Evolutionary conservation across 2,797 vertebrate genomes (phyloP), one percentile per base, ranked within the genome.

Genomic region (Pseudochaenichthys georgianus): DNA sequence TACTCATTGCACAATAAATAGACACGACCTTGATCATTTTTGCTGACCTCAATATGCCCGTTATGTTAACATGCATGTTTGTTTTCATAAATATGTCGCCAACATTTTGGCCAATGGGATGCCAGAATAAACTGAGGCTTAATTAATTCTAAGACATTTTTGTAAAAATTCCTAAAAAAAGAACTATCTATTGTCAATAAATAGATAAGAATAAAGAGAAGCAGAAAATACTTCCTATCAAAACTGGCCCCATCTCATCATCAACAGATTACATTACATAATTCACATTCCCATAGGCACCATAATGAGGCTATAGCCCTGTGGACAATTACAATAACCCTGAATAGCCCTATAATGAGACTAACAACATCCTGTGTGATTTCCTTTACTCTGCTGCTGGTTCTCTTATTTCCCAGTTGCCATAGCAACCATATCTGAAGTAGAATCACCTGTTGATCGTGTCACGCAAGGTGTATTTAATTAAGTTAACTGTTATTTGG

Each of bases 401-500:
- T 31, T 41, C 31, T 41, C 31, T n/a, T 31, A 41, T 9, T 70
- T 12, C 43, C 34, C 57, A 45, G 38, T 52, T 52, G 47, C 58
- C 46, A 42, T 28, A 5, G 16, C 48, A 19, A 50, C n/a, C 1
- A 13, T 58, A n/a, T 59, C 13, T 23, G 19, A 15, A 15, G 21
- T 61, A 12, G 2, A 52, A 43, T 52, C 41, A 61, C 48, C 21
- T 45, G 50, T 38, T 55, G 10, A 15, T 64, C 19, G 8, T 43
- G 13, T 52, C 47, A 45, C 8, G 17, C 46, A 54, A 43, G 31
- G 23, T 46, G n/a, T 17, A 19, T 23, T 47, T 19, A 15, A n/a
- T 41, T 43, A 42, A 50, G 51, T 69, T n/a, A 57, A 74, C 38
- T 42, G 58, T 31, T 55, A 41, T 55, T 64, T 21, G 19, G 21